Evolutionary conservation across 2,888 invertebrate genomes (phyloP).

Genomic region (Syrphus vitripennis): DNA sequence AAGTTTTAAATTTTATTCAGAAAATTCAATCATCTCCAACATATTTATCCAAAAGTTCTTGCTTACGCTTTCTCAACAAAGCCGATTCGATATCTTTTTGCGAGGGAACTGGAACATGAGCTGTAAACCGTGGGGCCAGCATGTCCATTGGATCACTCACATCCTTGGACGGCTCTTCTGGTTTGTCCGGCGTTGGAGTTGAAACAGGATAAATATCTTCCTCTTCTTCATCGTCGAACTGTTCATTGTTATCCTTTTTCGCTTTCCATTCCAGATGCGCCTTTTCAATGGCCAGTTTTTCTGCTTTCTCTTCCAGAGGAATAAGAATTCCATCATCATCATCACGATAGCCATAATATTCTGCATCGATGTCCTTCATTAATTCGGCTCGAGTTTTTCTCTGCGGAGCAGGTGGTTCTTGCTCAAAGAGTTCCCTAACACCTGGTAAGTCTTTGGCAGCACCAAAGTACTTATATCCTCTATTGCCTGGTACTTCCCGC

Average conservation of each 20-base stretch:
- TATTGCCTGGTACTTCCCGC: conserved; percentile 97
- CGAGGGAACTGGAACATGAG: conserved; percentile 95
- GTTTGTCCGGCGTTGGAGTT: conserved; percentile 75
- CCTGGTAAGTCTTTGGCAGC: conserved; percentile 99
- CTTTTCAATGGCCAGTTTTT: conserved; percentile 85
- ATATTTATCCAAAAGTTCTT: conserved; percentile 94
- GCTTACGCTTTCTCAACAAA: conserved; percentile 93
- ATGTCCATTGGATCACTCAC: conserved; percentile 79
- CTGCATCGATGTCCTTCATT: conserved; percentile 99
- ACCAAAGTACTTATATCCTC: conserved; percentile 99
- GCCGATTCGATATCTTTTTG: conserved; percentile 97
- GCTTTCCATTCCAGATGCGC: conserved; percentile 89
- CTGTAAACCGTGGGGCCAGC: conserved; percentile 85
- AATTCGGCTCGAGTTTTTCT: conserved; percentile 96
- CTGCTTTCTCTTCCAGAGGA: conserved; percentile 92
- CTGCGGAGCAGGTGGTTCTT: conserved; percentile 94
- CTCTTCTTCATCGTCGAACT: conserved; percentile 88
- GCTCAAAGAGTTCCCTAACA: conserved; percentile 98
- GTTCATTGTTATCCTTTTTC: conserved; percentile 83
- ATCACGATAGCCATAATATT: conserved; percentile 99
- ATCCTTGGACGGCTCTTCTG: conserved; percentile 56
- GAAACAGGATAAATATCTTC: conserved; percentile 82
- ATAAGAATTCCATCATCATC: conserved; percentile 98
- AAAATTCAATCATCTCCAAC: conserved; percentile 82
- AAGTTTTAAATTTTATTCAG: background rate